These are phyloP conservation scores for Pteruthius melanotis DNA, from an alignment of 2,113 vertebrate species.

Conservation along the genomic window DNA sequence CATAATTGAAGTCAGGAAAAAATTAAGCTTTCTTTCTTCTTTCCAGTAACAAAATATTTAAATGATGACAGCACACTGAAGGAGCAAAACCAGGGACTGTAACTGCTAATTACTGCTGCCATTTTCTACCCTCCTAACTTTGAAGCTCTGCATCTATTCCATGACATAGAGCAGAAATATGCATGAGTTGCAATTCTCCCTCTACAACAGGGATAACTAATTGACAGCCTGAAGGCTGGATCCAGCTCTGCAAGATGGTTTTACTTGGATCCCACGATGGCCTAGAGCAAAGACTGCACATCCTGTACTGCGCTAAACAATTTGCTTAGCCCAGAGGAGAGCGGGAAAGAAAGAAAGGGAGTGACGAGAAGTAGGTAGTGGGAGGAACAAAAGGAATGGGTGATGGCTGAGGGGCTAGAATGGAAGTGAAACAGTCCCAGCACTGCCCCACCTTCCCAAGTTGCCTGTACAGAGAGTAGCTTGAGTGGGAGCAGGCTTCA, in stretches of 20 bases:
- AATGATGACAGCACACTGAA: background rate
- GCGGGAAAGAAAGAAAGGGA: background rate
- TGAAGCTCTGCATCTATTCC: conserved; percentile 12
- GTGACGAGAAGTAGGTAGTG: background rate
- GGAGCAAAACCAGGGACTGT: background rate
- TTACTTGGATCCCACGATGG: background rate
- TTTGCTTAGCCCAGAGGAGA: background rate
- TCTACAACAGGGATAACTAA: background rate
- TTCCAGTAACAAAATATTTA: conserved; percentile 30
- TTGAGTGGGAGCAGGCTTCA: background rate
- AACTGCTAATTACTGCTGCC: conserved; percentile 7
- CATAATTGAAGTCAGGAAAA: conserved; percentile 4
- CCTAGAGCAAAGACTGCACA: background rate
- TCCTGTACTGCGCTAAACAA: background rate
- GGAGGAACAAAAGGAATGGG: background rate
- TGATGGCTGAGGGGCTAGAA: background rate
- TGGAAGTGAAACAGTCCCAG: background rate
- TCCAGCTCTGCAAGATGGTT: background rate
- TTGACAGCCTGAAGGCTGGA: conserved; percentile 11
- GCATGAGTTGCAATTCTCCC: background rate
- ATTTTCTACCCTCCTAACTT: conserved; percentile 17
- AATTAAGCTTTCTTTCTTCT: conserved; percentile 13
- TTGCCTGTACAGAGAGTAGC: background rate
- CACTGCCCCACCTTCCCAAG: background rate
- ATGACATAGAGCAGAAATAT: conserved; percentile 19